Conservation (phyloP, 2,797 vertebrate species). For the Dryobates pubescens region DNA sequence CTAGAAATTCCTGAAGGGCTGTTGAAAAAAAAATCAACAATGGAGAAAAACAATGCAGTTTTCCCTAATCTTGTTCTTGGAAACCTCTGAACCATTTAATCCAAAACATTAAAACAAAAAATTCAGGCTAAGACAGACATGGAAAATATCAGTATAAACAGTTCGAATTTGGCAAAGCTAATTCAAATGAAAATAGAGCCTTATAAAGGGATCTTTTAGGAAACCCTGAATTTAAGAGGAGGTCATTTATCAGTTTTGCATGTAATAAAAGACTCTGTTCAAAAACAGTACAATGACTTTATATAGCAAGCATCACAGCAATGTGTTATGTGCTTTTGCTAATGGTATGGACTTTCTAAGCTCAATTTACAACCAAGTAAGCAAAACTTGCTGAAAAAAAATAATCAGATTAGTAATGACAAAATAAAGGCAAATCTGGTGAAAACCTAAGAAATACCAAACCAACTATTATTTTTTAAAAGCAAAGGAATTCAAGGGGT, state of each 20-base stretch:
- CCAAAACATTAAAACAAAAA: slow-evolving; percentile 59
- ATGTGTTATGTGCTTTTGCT: background rate
- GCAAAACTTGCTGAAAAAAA: background rate
- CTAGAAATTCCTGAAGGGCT: slow-evolving; percentile 12
- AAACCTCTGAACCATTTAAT: slow-evolving; percentile 56
- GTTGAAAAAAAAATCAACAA: slow-evolving; percentile 33
- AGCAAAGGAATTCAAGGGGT: background rate
- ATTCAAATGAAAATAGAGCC: slow-evolving; percentile 24
- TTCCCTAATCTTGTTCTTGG: slow-evolving; percentile 55
- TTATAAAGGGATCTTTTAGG: slow-evolving; percentile 15
- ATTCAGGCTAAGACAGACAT: slow-evolving; percentile 38
- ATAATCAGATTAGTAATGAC: background rate
- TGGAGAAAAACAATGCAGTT: slow-evolving; percentile 37
- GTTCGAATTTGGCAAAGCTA: slow-evolving; percentile 45
- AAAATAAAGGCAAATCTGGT: background rate
- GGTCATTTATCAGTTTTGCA: background rate
- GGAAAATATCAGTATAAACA: slow-evolving; percentile 42
- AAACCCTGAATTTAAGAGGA: background rate
- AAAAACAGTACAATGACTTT: background rate
- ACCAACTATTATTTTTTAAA: background rate
- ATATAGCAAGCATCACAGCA: background rate
- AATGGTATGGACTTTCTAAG: background rate
- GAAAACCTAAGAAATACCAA: slow-evolving; percentile 1
- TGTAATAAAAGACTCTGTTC: background rate
- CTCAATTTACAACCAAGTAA: background rate